Evolutionary conservation across 2,888 invertebrate genomes (phyloP).

Genomic region (Abscondita cerata): DNA sequence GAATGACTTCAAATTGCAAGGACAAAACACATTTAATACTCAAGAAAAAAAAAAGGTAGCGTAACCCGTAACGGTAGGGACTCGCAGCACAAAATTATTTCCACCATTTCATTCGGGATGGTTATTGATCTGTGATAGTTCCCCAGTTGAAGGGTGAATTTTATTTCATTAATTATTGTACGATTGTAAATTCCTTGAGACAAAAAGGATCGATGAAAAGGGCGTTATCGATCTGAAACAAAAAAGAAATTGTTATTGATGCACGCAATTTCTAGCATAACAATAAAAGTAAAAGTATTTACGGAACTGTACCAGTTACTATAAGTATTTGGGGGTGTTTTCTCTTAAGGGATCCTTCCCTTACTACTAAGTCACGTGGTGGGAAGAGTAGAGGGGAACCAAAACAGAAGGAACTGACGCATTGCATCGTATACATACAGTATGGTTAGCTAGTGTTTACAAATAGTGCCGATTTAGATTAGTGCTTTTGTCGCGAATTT

Average conservation of each 20-base stretch:
- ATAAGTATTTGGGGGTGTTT: conserved; percentile 28
- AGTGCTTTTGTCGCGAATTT: conserved; percentile 10
- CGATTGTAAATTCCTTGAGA: neutral
- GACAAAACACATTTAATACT: neutral
- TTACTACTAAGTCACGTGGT: conserved; percentile 37
- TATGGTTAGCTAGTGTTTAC: conserved; percentile 30
- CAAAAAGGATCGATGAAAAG: neutral
- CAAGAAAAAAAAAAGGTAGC: neutral
- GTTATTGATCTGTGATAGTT: conserved; percentile 27
- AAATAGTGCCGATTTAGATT: conserved; percentile 13
- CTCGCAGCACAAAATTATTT: conserved; percentile 21
- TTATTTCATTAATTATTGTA: no score
- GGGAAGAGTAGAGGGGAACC: conserved; percentile 37
- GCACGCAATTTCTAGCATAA: neutral
- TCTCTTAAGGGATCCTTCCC: conserved; percentile 27
- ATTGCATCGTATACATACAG: conserved; percentile 35
- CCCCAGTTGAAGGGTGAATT: conserved; percentile 15
- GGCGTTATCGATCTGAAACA: no score
- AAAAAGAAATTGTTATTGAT: no score
- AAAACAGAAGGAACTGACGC: conserved; percentile 42
- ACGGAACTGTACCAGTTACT: conserved; percentile 23
- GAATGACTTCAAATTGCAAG: no score
- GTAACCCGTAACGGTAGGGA: neutral
- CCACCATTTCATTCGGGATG: conserved; percentile 21
- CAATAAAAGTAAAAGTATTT: conserved; percentile 8